These are phyloP conservation scores for Kryptolebias marmoratus DNA, from an alignment of 2,113 vertebrate species.

Conservation along the genomic window DNA sequence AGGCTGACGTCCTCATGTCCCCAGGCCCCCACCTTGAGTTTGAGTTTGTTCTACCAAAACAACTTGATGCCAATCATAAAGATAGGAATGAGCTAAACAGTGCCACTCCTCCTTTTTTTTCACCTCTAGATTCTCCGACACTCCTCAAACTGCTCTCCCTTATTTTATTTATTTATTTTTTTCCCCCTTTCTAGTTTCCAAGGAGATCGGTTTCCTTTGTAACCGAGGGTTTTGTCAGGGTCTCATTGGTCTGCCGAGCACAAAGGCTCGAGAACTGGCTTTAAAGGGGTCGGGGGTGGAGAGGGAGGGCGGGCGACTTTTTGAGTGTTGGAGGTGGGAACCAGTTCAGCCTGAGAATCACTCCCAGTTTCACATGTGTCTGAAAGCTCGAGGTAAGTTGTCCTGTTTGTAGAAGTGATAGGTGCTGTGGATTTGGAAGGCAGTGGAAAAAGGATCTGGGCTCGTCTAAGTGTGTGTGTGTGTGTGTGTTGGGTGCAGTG, in stretches of 20 bases:
- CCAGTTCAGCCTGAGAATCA: slow-evolving; percentile 56
- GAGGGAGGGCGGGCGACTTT: slow-evolving; percentile 1
- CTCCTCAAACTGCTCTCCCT: slow-evolving; percentile 72
- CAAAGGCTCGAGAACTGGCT: slow-evolving; percentile 82
- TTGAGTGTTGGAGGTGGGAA: slow-evolving; percentile 53
- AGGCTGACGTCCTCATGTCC: slow-evolving; percentile 47
- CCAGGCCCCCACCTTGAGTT: slow-evolving; percentile 1
- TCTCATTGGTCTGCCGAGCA: slow-evolving; percentile 84
- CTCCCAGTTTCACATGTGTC: slow-evolving; percentile 59
- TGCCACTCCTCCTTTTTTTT: slow-evolving; percentile 47
- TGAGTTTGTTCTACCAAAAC: slow-evolving; percentile 37
- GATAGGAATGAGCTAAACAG: slow-evolving; percentile 26
- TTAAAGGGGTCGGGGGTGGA: slow-evolving; percentile 63
- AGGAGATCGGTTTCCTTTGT: slow-evolving; percentile 94
- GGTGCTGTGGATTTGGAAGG: slow-evolving; percentile 5
- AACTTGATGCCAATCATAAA: slow-evolving; percentile 21
- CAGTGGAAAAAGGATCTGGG: slow-evolving; percentile 18
- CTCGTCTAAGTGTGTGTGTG: not conserved
- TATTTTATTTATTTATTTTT: slow-evolving; percentile 53
- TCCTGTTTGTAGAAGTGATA: not conserved
- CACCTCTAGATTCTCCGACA: slow-evolving; percentile 31
- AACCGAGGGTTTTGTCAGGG: slow-evolving; percentile 86
- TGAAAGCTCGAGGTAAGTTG: slow-evolving; percentile 71
- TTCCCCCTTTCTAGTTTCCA: slow-evolving; percentile 84
- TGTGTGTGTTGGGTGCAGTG: slow-evolving; percentile 7